Percentiles rank a stretch among this genome's conserved stretches.
phyloP scores from a whole-genome alignment of 2,797 vertebrate species.

The Lutjanus campechanus region DNA sequence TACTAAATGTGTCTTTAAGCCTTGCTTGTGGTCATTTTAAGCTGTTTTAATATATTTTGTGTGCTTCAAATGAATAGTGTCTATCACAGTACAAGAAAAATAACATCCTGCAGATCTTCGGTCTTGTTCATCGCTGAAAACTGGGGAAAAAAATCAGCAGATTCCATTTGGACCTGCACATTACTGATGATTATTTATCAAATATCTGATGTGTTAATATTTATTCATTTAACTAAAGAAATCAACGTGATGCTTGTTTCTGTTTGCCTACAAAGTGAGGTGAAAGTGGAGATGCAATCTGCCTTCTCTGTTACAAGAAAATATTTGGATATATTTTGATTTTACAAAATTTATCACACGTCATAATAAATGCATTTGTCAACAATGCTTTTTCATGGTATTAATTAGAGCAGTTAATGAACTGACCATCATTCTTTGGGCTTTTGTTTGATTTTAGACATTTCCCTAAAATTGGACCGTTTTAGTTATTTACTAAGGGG shows the following conservation, averaged over 20 bases:
- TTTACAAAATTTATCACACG: neutral
- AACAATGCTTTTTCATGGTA: neutral
- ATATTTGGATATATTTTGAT: neutral
- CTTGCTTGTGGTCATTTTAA: too few relatives aligned
- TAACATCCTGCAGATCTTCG: too few relatives aligned
- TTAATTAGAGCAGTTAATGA: neutral
- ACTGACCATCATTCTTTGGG: neutral
- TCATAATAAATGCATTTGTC: neutral
- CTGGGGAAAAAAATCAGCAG: too few relatives aligned
- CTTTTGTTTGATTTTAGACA: neutral
- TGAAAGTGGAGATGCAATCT: neutral
- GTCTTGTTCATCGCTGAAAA: too few relatives aligned
- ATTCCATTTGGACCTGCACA: too few relatives aligned
- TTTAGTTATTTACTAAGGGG: conserved; percentile 32
- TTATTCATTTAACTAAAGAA: neutral
- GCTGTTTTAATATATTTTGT: too few relatives aligned
- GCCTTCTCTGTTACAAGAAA: neutral
- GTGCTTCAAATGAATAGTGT: too few relatives aligned
- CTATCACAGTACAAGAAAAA: too few relatives aligned
- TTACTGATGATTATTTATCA: too few relatives aligned
- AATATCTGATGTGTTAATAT: too few relatives aligned
- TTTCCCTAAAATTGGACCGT: neutral
- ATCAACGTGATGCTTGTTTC: too few relatives aligned
- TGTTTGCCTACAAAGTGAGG: neutral
- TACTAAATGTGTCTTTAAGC: too few relatives aligned